Evolutionary conservation across 2,113 vertebrate genomes (phyloP).

Genomic region (Mesembrinibis cayennensis): DNA sequence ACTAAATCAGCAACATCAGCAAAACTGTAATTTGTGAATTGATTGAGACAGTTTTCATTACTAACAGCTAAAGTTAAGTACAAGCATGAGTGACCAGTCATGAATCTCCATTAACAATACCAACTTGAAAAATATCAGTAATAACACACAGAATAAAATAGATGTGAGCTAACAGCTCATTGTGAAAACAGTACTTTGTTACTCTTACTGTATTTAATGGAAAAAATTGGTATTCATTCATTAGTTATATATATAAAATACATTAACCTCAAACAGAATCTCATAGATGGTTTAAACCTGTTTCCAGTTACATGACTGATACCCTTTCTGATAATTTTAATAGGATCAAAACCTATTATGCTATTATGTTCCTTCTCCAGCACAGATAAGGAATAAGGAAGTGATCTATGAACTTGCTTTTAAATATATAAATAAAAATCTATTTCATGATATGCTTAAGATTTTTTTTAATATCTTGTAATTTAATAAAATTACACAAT

Average conservation of each 20-base stretch:
- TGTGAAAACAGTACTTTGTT: background rate
- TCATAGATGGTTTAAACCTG: background rate
- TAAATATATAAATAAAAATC: background rate
- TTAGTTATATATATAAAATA: background rate
- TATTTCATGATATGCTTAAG: background rate
- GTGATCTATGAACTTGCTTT: background rate
- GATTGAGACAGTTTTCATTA: constrained; percentile 40
- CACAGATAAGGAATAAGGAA: background rate
- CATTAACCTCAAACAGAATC: background rate
- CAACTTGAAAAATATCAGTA: background rate
- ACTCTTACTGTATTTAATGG: background rate
- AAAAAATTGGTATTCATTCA: background rate
- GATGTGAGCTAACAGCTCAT: background rate
- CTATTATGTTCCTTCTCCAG: background rate
- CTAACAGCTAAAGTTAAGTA: constrained; percentile 15
- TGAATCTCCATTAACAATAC: background rate
- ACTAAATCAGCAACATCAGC: constrained; percentile 6
- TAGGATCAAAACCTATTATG: background rate
- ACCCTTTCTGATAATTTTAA: background rate
- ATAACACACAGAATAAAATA: background rate
- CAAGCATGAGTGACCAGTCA: background rate
- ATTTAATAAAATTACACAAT: background rate
- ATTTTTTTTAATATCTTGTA: background rate
- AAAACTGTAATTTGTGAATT: background rate
- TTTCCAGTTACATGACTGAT: background rate